Percentiles rank a stretch among this genome's conserved stretches.
These are phyloP conservation scores for Nicator chloris DNA, from an alignment of 2,113 vertebrate genomes.

Conservation along the genomic window DNA sequence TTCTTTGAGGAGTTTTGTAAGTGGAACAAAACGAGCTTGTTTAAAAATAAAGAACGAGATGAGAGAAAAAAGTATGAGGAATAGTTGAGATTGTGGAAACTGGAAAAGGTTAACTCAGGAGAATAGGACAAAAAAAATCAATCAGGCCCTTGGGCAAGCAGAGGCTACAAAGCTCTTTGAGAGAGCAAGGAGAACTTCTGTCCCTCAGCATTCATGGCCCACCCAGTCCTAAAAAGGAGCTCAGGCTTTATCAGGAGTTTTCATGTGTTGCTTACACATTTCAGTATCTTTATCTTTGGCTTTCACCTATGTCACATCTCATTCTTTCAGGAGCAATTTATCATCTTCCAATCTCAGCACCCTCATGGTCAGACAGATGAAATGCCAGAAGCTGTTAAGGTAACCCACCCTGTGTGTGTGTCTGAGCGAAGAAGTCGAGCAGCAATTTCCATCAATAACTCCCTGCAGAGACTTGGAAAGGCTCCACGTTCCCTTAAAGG, in stretches of 20 bases:
- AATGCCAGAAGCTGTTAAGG: conserved; percentile 58
- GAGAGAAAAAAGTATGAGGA: neutral
- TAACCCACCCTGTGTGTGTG: neutral
- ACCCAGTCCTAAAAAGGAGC: neutral
- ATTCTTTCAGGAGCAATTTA: conserved; percentile 35
- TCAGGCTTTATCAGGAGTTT: neutral
- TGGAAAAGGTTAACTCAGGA: neutral
- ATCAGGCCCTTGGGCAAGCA: neutral
- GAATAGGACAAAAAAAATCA: neutral
- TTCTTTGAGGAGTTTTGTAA: neutral
- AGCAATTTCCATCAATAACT: conserved; percentile 44
- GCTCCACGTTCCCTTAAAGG: conserved; percentile 1
- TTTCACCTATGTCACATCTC: conserved; percentile 47
- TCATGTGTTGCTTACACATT: neutral
- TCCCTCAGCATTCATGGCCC: neutral
- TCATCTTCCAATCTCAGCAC: conserved; percentile 44
- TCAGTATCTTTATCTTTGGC: neutral
- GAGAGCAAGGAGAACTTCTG: neutral
- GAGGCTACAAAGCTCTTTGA: neutral
- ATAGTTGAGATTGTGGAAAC: neutral
- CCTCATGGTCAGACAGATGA: conserved; percentile 38
- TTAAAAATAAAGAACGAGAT: neutral
- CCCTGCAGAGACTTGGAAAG: neutral
- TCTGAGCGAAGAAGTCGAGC: neutral
- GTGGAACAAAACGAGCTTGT: neutral